A percentile compares a stretch with the other conserved stretches of the same genome.
Evolutionary conservation across 2,797 vertebrate species (phyloP).

Genomic region (Anomalospiza imberbis): DNA sequence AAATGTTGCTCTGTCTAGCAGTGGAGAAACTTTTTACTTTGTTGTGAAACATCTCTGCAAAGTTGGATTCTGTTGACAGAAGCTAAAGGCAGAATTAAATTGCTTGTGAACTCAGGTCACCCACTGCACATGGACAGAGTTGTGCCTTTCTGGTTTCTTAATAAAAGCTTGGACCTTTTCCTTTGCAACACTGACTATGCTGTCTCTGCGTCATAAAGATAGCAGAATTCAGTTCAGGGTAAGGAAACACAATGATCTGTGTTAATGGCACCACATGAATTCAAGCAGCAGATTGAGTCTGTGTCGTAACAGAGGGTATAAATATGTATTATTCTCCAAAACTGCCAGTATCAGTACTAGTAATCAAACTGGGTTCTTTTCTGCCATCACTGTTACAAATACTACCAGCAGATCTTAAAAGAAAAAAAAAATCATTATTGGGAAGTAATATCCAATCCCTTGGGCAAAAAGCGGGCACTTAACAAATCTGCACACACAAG

Average conservation of each 20-base stretch:
- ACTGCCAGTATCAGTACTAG: neutral
- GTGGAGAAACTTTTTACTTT: neutral
- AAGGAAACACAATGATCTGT: neutral
- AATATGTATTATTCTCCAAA: neutral
- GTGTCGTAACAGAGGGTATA: neutral
- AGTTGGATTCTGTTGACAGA: neutral
- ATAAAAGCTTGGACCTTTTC: constrained; percentile 36
- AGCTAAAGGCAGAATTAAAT: neutral
- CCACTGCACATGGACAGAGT: neutral
- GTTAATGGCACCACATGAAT: neutral
- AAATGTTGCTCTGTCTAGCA: neutral
- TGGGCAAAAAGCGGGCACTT: neutral
- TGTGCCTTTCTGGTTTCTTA: constrained; percentile 33
- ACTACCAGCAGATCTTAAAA: neutral
- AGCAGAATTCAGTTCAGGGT: neutral
- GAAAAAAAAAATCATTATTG: neutral
- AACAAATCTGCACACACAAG: neutral
- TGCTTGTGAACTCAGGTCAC: neutral
- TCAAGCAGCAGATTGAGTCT: neutral
- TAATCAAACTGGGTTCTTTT: neutral
- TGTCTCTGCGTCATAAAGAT: neutral
- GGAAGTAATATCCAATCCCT: neutral
- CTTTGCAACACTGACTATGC: neutral
- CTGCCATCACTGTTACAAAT: accelerated
- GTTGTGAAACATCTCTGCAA: neutral